Percentiles rank a stretch among this genome's conserved stretches.
Evolutionary conservation across 2,888 invertebrate species (phyloP).

Genomic region (Tridacna crocea): DNA sequence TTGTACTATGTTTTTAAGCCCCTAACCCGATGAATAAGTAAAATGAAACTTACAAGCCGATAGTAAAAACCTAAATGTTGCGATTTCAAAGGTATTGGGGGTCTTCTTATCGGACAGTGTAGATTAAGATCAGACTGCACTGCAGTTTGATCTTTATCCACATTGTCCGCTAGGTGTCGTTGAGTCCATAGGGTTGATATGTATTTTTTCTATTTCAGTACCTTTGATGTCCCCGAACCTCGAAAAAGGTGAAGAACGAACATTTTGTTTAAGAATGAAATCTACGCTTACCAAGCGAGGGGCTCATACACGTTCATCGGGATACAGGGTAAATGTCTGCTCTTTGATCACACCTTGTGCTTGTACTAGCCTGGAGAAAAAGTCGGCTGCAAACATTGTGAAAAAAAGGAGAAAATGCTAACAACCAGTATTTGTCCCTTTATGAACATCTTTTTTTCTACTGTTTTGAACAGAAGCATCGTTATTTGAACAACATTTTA

Average conservation of each 20-base stretch:
- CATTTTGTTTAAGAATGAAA: slow-evolving; percentile 95
- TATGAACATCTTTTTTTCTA: background rate
- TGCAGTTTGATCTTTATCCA: background rate
- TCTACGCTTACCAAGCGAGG: slow-evolving; percentile 98
- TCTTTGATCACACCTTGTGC: no score
- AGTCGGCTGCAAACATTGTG: background rate
- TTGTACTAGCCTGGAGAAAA: no score
- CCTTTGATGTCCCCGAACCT: slow-evolving; percentile 79
- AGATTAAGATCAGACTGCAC: background rate
- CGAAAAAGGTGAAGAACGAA: slow-evolving; percentile 76
- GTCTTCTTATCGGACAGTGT: no score
- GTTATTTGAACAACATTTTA: no score
- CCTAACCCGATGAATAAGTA: background rate
- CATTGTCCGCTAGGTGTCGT: background rate
- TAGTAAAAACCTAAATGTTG: no score
- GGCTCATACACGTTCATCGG: slow-evolving; percentile 87
- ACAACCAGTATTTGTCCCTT: background rate
- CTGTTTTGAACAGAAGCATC: no score
- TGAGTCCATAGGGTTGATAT: no score
- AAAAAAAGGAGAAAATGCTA: background rate
- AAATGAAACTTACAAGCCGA: no score
- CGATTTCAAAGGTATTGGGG: no score
- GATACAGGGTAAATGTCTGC: slow-evolving; percentile 80
- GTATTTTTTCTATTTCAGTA: slow-evolving; percentile 62
- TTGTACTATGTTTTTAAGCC: no score